Conservation (phyloP, 2,113 vertebrate genomes). For the Chaetodon trifascialis region DNA sequence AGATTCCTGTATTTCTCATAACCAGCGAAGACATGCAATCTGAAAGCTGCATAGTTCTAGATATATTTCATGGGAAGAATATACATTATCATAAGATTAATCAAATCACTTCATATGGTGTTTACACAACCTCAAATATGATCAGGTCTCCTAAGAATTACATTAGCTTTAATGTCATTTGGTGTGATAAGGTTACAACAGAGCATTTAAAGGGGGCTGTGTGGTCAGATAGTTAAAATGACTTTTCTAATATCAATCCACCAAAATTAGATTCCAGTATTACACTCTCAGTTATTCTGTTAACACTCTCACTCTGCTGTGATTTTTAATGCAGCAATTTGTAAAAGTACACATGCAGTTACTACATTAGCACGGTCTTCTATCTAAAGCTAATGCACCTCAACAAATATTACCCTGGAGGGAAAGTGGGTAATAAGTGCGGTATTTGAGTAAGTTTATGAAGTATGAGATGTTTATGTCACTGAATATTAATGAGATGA, state of each 20-base stretch:
- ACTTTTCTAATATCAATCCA: constrained; percentile 43
- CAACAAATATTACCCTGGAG: constrained; percentile 65
- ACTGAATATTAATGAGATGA: constrained; percentile 79
- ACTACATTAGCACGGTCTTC: constrained; percentile 46
- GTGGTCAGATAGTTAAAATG: constrained; percentile 48
- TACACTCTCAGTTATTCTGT: constrained; percentile 26
- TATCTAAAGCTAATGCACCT: constrained; percentile 62
- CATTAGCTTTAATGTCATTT: constrained; percentile 38
- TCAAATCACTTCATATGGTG: constrained; percentile 5
- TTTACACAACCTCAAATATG: constrained; percentile 13
- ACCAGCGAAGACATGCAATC: background rate
- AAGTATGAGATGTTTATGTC: constrained; percentile 77
- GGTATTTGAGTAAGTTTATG: constrained; percentile 73
- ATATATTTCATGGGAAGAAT: constrained; percentile 7
- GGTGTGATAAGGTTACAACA: constrained; percentile 34
- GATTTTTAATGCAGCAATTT: constrained; percentile 60
- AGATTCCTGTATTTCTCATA: background rate
- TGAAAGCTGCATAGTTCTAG: constrained; percentile 2
- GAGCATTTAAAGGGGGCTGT: background rate
- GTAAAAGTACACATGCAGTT: constrained; percentile 62
- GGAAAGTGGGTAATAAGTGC: constrained; percentile 62
- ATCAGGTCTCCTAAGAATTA: constrained; percentile 6
- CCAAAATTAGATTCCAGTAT: constrained; percentile 38
- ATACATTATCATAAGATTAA: background rate
- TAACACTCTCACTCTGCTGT: constrained; percentile 20